phyloP scores from a whole-genome alignment of 2,113 vertebrate species.

The Hystrix cristata region DNA sequence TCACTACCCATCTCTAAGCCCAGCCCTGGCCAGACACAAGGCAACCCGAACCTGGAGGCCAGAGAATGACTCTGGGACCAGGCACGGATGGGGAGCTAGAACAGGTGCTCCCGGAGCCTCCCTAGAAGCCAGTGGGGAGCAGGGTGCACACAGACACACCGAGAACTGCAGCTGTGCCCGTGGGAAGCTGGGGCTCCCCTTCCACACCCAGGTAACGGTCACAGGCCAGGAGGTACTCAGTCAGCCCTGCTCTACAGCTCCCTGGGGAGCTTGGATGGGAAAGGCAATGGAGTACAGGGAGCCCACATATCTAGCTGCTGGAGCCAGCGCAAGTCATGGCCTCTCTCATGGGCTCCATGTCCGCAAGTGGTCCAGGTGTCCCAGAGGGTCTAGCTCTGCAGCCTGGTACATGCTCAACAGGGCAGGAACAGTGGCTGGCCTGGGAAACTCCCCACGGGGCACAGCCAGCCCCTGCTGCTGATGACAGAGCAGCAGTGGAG shows the following conservation, averaged over 20 bases:
- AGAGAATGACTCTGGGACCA: background rate
- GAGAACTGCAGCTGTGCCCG: rapidly evolving
- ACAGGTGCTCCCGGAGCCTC: background rate
- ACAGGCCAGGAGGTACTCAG: background rate
- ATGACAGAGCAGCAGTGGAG: background rate
- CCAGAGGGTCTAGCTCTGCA: too few species aligned
- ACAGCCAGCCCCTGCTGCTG: background rate
- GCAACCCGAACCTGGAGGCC: too few species aligned
- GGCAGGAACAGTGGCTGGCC: rapidly evolving
- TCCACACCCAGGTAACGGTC: rapidly evolving
- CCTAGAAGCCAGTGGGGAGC: too few species aligned
- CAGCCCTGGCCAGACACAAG: rapidly evolving
- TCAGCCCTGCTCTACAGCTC: background rate
- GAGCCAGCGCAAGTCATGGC: rapidly evolving
- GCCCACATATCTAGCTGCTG: background rate
- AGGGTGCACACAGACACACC: rapidly evolving
- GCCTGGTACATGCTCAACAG: background rate
- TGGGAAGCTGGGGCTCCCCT: too few species aligned
- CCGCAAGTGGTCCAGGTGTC: background rate
- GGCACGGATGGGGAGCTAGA: background rate
- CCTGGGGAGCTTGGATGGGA: background rate
- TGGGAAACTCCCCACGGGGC: rapidly evolving
- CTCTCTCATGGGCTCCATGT: background rate
- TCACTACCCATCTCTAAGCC: background rate
- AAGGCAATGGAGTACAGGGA: background rate